Base-by-base conservation (phyloP, 2,888 invertebrate species). In the Scaptomyza reducta region DNA sequence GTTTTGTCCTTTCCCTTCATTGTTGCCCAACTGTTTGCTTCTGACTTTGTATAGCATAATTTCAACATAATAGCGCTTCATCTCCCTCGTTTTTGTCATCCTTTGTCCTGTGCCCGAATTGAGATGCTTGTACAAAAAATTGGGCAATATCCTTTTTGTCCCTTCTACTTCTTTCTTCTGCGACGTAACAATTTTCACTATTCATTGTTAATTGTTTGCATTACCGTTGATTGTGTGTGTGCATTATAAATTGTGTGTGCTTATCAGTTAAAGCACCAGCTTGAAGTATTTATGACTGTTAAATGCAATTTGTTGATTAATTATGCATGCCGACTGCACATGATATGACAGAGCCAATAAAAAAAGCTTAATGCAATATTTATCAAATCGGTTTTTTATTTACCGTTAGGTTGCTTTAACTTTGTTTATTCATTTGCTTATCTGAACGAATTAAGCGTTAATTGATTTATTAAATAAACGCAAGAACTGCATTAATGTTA, bases 21-120 rank as follows among this genome's bases (percentile, higher is more conserved):
- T 77, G 54, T 58, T 77, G 54, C 41, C 40, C 49, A 45, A 55
- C 55, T 67, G 63, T 60, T 65, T 61, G 53, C 60, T 44, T 62
- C 54, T 55, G 74, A 78, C 77, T 80, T 71, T 74, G 81, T 65
- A 46, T 60, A 45, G 74, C 76, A 82, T 81, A 81, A 80, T 81
- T 82, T 82, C 68, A 68, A 84, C 84, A 78, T 75, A 81, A 80
- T 84, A 77, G 70, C 63, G 50, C 63, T 63, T 41, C 64, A 53
- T 75, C 79, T 50, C 27, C 61, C 53, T 75, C 79, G 44, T 57
- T 53, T 22, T 38, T 67, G 56, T 44, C 67, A 58, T 51, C 69
- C 67, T 59, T 66, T 66, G 44, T 67, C 46, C 40, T 41, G 35
- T 25, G 53, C 46, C 33, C 33, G 60, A 61, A 60, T 55, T 55